A percentile compares a stretch with the other conserved stretches of the same genome.
These are phyloP conservation scores for Tricholauxania praeusta DNA, from an alignment of 2,888 invertebrate species.

Conservation along the genomic window DNA sequence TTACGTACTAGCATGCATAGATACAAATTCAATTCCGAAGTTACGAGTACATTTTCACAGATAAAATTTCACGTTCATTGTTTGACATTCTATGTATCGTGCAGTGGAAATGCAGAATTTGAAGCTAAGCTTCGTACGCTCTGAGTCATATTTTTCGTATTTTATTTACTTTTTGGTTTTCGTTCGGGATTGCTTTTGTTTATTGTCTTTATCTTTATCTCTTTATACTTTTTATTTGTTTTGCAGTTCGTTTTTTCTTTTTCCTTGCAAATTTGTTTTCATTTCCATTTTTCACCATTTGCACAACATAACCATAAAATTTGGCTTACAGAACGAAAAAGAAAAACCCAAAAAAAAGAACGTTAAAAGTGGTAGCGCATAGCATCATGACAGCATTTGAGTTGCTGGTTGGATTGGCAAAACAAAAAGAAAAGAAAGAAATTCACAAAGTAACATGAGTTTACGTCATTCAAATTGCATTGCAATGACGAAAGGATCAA, in stretches of 20 bases:
- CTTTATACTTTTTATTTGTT: not conserved
- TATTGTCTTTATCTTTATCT: no score
- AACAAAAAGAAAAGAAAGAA: not conserved
- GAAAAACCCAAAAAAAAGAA: not conserved
- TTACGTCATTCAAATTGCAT: not conserved
- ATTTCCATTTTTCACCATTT: conserved; percentile 1
- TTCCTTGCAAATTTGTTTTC: not conserved
- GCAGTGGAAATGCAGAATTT: not conserved
- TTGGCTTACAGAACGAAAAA: conserved; percentile 29
- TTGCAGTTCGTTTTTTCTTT: not conserved
- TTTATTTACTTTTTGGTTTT: not conserved
- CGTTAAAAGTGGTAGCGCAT: no score
- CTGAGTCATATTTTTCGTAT: conserved; percentile 17
- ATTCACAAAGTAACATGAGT: not conserved
- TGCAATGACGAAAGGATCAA: not conserved
- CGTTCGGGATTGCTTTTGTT: not conserved
- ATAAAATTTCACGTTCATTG: not conserved
- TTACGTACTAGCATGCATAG: not conserved
- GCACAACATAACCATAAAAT: not conserved
- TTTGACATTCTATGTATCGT: not conserved
- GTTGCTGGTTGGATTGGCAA: no score
- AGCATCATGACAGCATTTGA: no score
- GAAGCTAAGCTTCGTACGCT: conserved; percentile 10
- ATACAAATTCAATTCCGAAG: not conserved
- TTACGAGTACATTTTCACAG: not conserved